These are phyloP conservation scores for Oncorhynchus kisutch DNA, from an alignment of 2,113 vertebrate genomes.

Conservation along the genomic window DNA sequence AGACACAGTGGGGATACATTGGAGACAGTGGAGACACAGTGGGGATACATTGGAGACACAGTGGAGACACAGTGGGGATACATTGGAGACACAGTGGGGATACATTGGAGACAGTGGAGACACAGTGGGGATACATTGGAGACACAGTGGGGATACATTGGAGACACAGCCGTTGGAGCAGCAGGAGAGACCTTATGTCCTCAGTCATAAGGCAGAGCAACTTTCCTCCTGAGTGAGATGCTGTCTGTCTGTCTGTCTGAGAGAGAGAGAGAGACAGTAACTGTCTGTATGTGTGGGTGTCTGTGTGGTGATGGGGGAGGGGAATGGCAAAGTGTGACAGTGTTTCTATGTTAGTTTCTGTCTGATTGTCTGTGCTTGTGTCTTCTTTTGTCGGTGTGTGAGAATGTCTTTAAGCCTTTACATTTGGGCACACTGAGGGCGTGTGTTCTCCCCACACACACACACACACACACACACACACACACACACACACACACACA, in stretches of 20 bases:
- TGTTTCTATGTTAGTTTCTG: conserved; percentile 8
- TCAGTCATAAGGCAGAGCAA: conserved; percentile 43
- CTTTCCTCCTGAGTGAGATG: conserved; percentile 12
- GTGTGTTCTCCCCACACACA: conserved; percentile 29
- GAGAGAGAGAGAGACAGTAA: conserved; percentile 13
- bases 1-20: too few species aligned
- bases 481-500: conserved; percentile 34
- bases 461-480: conserved; percentile 27
- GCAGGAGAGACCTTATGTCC: conserved; percentile 31
- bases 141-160: too few species aligned
- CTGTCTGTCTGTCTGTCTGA: conserved; percentile 16
- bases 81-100: too few species aligned
- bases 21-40: too few species aligned
- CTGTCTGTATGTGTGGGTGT: background rate
- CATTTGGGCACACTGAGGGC: background rate
- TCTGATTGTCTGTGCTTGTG: conserved; percentile 8
- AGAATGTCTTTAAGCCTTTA: background rate
- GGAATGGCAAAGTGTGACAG: background rate
- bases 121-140: too few species aligned
- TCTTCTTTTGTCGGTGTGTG: background rate
- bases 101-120: too few species aligned
- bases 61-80: too few species aligned
- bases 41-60: too few species aligned
- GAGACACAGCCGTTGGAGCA: background rate
- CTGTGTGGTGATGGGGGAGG: conserved; percentile 11